Base-by-base conservation (phyloP, 2,888 invertebrate genomes). In the Nyleta sp. region DNA sequence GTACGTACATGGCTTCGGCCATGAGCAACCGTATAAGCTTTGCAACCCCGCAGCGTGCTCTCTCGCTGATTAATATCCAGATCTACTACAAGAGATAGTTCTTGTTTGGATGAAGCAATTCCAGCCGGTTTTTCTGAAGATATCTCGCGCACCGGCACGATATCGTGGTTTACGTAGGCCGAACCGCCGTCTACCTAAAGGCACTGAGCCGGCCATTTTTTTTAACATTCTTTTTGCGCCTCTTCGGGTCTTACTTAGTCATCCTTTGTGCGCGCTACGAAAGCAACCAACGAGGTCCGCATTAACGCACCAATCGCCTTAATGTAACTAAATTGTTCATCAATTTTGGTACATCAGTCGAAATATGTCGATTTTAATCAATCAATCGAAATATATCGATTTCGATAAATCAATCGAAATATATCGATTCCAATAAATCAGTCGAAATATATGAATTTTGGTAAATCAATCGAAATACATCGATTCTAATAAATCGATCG, bases 91-190 rank as follows among this genome's bases (percentile, higher is more conserved):
- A 81, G 82, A 86, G 85, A 87, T 86, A 84, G 84, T 86, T 87
- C 87, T 85, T 85, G 86, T 86, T 86, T 84, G 86, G 86, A 89
- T 88, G 88, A 89, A 89, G 88, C 88, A 87, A 87, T 88, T 89
- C 84, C 81, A 86, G 85, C 85, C 85, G 84, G 85, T 83, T 86
- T 87, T 86, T 88, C 85, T 83, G 82, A 84, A 85, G 84, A 85
- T 85, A 86, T 84, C 85, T 83, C 85, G 86, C 84, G 80, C 84
- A 81, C 67, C 28, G 50, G 38, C 62, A 62, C 50, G 48, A 55
- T 72, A 74, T 65, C 67, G 70, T 59, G 65, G 44, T 60, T 64
- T 68, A 68, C 75, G 62, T 75, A 74, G 74, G 74, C 62, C 55
- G 74, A 59, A 53, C 24, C 57, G 35, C 60, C 48, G 71, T 68